Evolutionary conservation across 2,888 invertebrate species (phyloP).

Genomic region (Megamerina dolium): DNA sequence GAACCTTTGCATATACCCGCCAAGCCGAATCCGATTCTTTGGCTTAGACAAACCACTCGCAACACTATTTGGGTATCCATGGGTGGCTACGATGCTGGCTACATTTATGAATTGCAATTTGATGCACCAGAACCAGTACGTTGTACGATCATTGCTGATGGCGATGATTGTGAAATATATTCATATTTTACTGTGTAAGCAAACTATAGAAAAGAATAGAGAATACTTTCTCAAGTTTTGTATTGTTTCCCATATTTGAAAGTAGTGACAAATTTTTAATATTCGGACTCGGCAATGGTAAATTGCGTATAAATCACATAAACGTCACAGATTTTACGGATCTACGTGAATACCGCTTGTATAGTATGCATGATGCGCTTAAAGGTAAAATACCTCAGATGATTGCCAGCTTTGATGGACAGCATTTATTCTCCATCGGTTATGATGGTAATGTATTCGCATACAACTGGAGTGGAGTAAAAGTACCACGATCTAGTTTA

Average conservation of each 20-base stretch:
- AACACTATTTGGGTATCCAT: slow-evolving; percentile 58
- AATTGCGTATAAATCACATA: slow-evolving; percentile 54
- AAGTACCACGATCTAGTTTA: slow-evolving; percentile 6
- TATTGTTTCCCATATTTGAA: no score
- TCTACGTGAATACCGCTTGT: slow-evolving; percentile 60
- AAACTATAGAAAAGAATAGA: no score
- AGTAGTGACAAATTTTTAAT: slow-evolving; percentile 55
- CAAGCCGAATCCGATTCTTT: slow-evolving; percentile 55
- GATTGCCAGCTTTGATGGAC: slow-evolving; percentile 56
- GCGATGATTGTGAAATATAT: slow-evolving; percentile 56
- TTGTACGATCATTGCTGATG: slow-evolving; percentile 52
- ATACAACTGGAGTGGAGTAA: slow-evolving; percentile 53
- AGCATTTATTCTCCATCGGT: slow-evolving; percentile 59
- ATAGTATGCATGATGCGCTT: slow-evolving; percentile 70
- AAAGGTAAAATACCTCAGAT: slow-evolving; percentile 63
- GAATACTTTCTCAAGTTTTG: no score
- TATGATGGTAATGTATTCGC: slow-evolving; percentile 73
- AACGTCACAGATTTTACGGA: slow-evolving; percentile 52
- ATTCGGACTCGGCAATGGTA: slow-evolving; percentile 59
- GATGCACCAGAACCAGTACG: slow-evolving; percentile 49
- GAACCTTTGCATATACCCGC: slow-evolving; percentile 54
- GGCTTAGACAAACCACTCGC: slow-evolving; percentile 53
- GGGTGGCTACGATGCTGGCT: slow-evolving; percentile 62
- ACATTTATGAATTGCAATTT: slow-evolving; percentile 57
- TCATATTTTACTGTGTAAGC: slow-evolving; percentile 53